Evolutionary conservation across 2,113 vertebrate species (phyloP).

Genomic region (Leptocoma aspasia): DNA sequence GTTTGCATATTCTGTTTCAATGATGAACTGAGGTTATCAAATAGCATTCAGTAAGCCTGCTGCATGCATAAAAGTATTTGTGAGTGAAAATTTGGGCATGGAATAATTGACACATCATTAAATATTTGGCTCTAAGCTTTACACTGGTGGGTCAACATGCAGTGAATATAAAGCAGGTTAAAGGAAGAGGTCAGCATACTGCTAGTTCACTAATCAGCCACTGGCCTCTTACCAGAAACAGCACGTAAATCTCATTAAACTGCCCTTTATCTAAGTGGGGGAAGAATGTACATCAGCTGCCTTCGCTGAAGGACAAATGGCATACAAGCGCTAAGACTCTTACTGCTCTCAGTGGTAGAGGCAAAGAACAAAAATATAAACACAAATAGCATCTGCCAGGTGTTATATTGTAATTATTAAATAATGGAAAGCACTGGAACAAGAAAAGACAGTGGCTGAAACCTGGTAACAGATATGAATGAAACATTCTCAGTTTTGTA

Average conservation of each 20-base stretch:
- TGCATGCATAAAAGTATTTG: neutral
- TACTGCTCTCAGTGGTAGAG: neutral
- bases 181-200: neutral
- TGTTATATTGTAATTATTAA: neutral
- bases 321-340: neutral
- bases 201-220: neutral
- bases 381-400: neutral
- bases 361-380: neutral
- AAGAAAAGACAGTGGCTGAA: neutral
- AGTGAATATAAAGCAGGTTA: conserved; percentile 18
- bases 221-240: conserved; percentile 47
- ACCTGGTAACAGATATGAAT: neutral
- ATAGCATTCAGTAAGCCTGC: neutral
- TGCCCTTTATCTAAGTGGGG: neutral
- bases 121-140: neutral
- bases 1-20: neutral
- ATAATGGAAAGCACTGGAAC: neutral
- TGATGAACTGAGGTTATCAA: neutral
- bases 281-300: neutral
- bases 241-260: conserved; percentile 52
- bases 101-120: neutral
- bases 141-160: neutral
- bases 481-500: neutral
- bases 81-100: neutral
- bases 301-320: neutral